phyloP scores from a whole-genome alignment of 2,888 invertebrate species.

The Dioctria rufipes region DNA sequence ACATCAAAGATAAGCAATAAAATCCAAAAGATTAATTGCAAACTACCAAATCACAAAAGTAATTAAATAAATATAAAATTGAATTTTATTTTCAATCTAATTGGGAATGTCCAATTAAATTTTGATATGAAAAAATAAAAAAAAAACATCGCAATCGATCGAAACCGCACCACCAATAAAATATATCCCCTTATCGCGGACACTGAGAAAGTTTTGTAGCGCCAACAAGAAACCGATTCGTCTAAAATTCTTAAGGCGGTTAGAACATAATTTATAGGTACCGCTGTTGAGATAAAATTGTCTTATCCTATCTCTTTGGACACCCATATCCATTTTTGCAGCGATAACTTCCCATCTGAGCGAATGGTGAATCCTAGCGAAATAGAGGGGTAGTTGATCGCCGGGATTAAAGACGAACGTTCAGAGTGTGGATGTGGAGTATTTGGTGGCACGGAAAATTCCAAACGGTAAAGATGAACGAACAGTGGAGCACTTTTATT shows the following conservation, averaged over 20 bases:
- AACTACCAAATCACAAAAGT: too few relatives aligned
- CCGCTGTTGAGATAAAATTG: slow-evolving; percentile 45
- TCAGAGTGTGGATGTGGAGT: too few relatives aligned
- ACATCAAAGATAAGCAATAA: too few relatives aligned
- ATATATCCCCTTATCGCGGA: background rate
- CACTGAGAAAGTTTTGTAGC: slow-evolving; percentile 31
- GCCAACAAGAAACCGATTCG: slow-evolving; percentile 35
- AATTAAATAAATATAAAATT: too few relatives aligned
- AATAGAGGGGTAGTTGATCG: slow-evolving; percentile 34
- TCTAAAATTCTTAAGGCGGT: slow-evolving; percentile 48
- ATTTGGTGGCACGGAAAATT: slow-evolving; percentile 26
- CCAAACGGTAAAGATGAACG: slow-evolving; percentile 21
- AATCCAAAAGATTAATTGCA: too few relatives aligned
- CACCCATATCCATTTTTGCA: slow-evolving; percentile 46
- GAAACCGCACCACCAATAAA: background rate
- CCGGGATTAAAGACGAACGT: slow-evolving; percentile 37
- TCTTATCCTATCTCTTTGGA: slow-evolving; percentile 46
- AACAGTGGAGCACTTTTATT: slow-evolving; percentile 32
- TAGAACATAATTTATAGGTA: slow-evolving; percentile 47
- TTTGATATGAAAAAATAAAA: too few relatives aligned
- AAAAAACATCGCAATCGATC: background rate
- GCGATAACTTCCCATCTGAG: slow-evolving; percentile 29
- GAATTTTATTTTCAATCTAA: too few relatives aligned
- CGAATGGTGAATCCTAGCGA: slow-evolving; percentile 25
- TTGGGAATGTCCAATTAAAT: too few relatives aligned